Evolutionary conservation across 2,113 vertebrate species (phyloP).

Genomic region (Sterna hirundo): DNA sequence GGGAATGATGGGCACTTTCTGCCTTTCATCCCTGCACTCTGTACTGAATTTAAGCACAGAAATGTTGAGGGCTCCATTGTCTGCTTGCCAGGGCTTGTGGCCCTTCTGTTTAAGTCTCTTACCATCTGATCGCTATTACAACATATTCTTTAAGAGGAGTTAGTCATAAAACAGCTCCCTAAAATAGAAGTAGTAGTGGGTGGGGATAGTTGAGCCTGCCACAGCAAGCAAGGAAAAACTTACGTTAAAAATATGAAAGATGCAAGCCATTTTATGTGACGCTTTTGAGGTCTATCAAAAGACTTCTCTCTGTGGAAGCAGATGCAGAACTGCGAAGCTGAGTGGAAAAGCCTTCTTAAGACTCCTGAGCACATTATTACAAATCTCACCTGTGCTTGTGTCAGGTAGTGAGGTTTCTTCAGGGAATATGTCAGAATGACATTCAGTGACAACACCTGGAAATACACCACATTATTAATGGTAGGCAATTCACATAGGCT

Average conservation of each 20-base stretch:
- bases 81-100: neutral
- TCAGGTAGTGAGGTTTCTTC: neutral
- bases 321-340: neutral
- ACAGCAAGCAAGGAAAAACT: neutral
- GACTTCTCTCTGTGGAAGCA: neutral
- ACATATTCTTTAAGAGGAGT: neutral
- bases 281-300: neutral
- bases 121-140: neutral
- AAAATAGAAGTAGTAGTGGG: neutral
- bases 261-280: neutral
- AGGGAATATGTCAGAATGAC: slow-evolving; percentile 24
- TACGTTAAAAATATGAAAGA: neutral
- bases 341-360: neutral
- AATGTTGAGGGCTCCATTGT: neutral
- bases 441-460: slow-evolving; percentile 33
- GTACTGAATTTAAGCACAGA: neutral
- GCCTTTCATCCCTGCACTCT: neutral
- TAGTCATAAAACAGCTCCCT: neutral
- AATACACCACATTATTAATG: neutral
- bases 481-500: neutral
- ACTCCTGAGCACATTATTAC: neutral
- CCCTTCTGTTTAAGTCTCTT: neutral
- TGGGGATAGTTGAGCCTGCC: neutral
- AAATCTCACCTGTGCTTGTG: neutral
- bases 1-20: neutral